A percentile compares a stretch with the other conserved stretches of the same genome.
phyloP scores from a whole-genome alignment of 35 echinoderm and acorn worm genomes.

The Chiridota heheva region DNA sequence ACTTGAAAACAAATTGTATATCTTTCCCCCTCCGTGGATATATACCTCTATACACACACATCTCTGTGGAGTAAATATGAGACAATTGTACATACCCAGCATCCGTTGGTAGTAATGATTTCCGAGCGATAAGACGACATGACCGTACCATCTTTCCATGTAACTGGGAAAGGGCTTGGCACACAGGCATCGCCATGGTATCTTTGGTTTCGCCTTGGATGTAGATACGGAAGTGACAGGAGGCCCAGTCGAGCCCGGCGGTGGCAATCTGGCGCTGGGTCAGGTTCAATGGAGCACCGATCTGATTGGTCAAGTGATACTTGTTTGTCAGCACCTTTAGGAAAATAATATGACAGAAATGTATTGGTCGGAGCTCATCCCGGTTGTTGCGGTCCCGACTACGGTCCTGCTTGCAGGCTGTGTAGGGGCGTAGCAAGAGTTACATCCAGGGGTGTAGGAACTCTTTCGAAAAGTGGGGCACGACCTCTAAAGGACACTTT shows the following conservation, averaged over 20 bases:
- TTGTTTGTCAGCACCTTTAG: slow-evolving; percentile 12
- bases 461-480: too few relatives aligned
- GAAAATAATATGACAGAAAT: too few relatives aligned
- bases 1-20: too few relatives aligned
- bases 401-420: too few relatives aligned
- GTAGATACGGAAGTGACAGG: slow-evolving; percentile 25
- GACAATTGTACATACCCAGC: slow-evolving; percentile 22
- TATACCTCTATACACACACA: too few relatives aligned
- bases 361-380: too few relatives aligned
- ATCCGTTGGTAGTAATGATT: background rate
- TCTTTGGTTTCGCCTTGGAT: slow-evolving; percentile 4
- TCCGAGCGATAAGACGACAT: slow-evolving; percentile 3
- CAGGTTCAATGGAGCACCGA: background rate
- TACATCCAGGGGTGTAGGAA: too few relatives aligned
- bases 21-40: too few relatives aligned
- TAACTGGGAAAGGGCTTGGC: background rate
- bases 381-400: too few relatives aligned
- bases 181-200: background rate
- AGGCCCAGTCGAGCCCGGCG: slow-evolving; percentile 13
- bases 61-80: too few relatives aligned
- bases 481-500: too few relatives aligned
- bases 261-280: slow-evolving; percentile 17
- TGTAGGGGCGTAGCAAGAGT: too few relatives aligned
- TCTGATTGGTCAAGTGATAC: slow-evolving; percentile 10
- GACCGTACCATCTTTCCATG: slow-evolving; percentile 1